These are phyloP conservation scores for Acanthoscelides obtectus DNA, from an alignment of 2,888 invertebrate species.

Conservation along the genomic window DNA sequence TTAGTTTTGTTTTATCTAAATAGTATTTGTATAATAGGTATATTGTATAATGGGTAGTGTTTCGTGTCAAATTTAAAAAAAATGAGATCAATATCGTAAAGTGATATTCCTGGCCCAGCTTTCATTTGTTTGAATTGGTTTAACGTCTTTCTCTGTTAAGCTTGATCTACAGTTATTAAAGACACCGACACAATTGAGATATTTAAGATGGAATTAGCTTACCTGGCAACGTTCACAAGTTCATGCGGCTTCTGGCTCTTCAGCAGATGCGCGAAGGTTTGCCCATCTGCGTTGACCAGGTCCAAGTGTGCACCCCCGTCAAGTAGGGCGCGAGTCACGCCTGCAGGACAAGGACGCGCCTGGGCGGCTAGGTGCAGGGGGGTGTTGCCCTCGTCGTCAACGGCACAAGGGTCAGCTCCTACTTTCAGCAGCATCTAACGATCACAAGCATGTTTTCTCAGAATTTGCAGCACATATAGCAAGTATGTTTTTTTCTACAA, in stretches of 20 bases:
- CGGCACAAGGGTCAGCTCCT: constrained; percentile 75
- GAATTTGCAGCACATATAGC: no score
- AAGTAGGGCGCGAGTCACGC: constrained; percentile 68
- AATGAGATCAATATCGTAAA: no score
- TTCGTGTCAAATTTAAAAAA: no score
- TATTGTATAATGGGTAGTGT: no score
- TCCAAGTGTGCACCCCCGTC: constrained; percentile 82
- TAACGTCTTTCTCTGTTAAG: no score
- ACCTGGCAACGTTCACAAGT: constrained; percentile 67
- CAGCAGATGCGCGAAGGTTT: constrained; percentile 69
- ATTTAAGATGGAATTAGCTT: not conserved
- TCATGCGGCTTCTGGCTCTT: constrained; percentile 59
- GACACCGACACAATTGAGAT: no score
- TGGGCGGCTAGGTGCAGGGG: constrained; percentile 81
- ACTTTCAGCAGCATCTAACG: constrained; percentile 67
- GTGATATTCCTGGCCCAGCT: no score
- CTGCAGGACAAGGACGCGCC: constrained; percentile 64
- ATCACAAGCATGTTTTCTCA: not conserved
- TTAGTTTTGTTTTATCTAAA: no score
- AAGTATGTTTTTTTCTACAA: no score
- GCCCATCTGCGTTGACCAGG: constrained; percentile 70
- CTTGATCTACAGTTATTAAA: no score
- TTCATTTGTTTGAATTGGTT: no score
- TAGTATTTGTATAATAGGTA: no score
- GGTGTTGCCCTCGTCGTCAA: constrained; percentile 81